Evolutionary conservation across 2,113 vertebrate species (phyloP).

Genomic region (Heterochromis multidens): DNA sequence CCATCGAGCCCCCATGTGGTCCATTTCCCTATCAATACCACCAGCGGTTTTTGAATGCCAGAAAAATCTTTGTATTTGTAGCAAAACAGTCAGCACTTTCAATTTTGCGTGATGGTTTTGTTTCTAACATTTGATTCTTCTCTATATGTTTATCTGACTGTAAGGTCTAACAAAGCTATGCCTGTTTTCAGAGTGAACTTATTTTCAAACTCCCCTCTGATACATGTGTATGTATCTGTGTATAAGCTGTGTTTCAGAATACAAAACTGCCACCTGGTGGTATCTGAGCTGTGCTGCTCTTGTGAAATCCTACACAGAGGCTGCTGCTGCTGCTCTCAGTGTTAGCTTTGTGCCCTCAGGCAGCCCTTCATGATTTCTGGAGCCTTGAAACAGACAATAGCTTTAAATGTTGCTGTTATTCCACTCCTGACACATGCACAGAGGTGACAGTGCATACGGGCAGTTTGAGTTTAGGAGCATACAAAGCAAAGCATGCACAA

Average conservation of each 20-base stretch:
- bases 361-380: neutral
- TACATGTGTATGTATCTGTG: neutral
- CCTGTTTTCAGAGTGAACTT: neutral
- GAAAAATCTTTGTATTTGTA: neutral
- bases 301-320: neutral
- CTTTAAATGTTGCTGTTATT: neutral
- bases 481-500: neutral
- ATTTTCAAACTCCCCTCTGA: neutral
- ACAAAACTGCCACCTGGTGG: conserved; percentile 72
- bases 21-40: neutral
- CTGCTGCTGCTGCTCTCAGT: neutral
- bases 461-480: neutral
- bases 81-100: neutral
- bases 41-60: conserved; percentile 14
- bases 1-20: neutral
- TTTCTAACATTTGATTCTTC: neutral
- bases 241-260: conserved; percentile 10
- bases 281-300: neutral
- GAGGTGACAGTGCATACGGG: neutral
- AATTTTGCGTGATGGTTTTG: neutral
- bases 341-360: neutral
- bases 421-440: neutral
- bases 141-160: neutral
- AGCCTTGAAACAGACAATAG: neutral
- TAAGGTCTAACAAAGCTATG: neutral